Percentiles rank a stretch among this genome's conserved stretches.
Conservation (phyloP, 2,888 invertebrate species). For the Lasioglossum villosulum region DNA sequence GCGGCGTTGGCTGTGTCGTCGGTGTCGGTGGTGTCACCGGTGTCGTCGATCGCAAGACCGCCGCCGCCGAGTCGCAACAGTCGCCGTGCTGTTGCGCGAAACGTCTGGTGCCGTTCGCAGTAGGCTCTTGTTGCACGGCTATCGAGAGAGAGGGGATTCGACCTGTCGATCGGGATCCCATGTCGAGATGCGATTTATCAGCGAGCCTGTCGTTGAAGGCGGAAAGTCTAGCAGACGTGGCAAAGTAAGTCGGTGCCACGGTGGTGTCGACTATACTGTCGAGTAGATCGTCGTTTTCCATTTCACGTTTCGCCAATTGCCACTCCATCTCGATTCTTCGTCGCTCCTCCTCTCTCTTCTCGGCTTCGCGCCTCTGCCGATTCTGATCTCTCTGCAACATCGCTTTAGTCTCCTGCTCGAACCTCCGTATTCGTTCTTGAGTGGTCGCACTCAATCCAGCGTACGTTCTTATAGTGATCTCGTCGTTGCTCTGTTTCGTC, state of each 20-base stretch:
- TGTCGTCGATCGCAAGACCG: not conserved
- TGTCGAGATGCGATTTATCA: slow-evolving; percentile 66
- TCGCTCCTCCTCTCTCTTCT: slow-evolving; percentile 85
- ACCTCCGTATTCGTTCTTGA: slow-evolving; percentile 89
- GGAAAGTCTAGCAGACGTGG: slow-evolving; percentile 69
- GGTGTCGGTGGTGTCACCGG: not conserved
- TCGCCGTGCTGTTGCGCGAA: slow-evolving; percentile 65
- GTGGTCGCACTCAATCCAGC: slow-evolving; percentile 87
- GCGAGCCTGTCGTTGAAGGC: slow-evolving; percentile 72
- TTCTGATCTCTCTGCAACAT: slow-evolving; percentile 86
- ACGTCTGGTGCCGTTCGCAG: slow-evolving; percentile 58
- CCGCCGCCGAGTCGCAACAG: not conserved
- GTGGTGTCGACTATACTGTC: slow-evolving; percentile 85
- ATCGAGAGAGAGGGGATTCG: slow-evolving; percentile 75
- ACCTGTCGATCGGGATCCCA: slow-evolving; percentile 70
- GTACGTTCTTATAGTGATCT: slow-evolving; percentile 86
- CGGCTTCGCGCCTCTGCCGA: slow-evolving; percentile 80
- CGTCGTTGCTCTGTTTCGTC: slow-evolving; percentile 81
- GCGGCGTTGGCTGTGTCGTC: not conserved
- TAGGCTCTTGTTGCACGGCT: slow-evolving; percentile 78
- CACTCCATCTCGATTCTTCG: slow-evolving; percentile 85
- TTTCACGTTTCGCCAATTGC: slow-evolving; percentile 85
- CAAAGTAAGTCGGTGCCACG: slow-evolving; percentile 72
- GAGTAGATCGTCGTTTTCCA: slow-evolving; percentile 85
- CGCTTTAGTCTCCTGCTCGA: slow-evolving; percentile 91